These are phyloP conservation scores for Dolomedes plantarius DNA, from an alignment of 2,888 invertebrate species.

Conservation along the genomic window DNA sequence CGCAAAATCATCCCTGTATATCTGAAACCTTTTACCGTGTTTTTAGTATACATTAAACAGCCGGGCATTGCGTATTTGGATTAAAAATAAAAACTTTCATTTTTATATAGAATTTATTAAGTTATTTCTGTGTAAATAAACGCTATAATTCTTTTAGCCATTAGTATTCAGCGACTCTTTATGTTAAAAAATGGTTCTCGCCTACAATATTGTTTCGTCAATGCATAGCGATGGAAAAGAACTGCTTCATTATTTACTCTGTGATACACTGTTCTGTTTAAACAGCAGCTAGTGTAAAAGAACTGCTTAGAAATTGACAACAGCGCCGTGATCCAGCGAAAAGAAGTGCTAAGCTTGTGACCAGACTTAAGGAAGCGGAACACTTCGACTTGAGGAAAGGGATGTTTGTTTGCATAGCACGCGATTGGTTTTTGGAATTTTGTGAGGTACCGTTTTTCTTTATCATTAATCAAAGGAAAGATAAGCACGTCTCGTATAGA, in stretches of 20 bases:
- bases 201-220: background rate
- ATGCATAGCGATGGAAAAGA: background rate
- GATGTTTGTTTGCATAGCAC: background rate
- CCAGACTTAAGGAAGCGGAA: background rate
- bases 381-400: background rate
- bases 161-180: too few species aligned
- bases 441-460: background rate
- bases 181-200: too few species aligned
- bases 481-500: background rate
- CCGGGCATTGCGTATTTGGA: too few species aligned
- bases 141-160: too few species aligned
- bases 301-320: background rate
- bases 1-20: too few species aligned
- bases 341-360: background rate
- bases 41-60: too few species aligned
- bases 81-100: too few species aligned
- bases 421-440: background rate
- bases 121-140: too few species aligned
- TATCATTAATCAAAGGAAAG: background rate
- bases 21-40: too few species aligned
- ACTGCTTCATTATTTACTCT: background rate
- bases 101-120: too few species aligned
- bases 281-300: conserved; percentile 4
- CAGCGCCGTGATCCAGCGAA: background rate
- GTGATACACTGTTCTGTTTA: background rate